These are phyloP conservation scores for Tachycineta bicolor DNA, from an alignment of 2,113 vertebrate species.

Conservation along the genomic window DNA sequence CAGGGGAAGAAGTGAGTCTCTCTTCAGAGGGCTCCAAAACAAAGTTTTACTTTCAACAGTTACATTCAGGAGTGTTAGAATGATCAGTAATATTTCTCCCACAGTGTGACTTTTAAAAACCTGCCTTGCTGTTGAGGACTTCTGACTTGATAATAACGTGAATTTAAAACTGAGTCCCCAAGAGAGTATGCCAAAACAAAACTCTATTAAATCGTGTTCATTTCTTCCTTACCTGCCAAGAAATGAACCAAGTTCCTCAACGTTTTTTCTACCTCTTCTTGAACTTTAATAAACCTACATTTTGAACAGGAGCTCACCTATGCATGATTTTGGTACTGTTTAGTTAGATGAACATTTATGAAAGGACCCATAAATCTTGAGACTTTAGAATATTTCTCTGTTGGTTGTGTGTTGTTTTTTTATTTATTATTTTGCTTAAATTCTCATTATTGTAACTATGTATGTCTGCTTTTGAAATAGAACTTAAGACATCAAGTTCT, in stretches of 20 bases:
- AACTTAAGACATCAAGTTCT: neutral
- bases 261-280: neutral
- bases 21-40: neutral
- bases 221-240: neutral
- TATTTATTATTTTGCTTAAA: neutral
- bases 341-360: neutral
- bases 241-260: neutral
- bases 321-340: neutral
- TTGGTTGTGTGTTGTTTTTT: neutral
- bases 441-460: neutral
- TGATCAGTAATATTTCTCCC: neutral
- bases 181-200: neutral
- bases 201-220: neutral
- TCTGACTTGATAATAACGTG: neutral
- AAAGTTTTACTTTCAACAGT: neutral
- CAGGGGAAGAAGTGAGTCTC: neutral
- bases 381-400: neutral
- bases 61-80: neutral
- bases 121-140: neutral
- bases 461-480: neutral
- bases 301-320: neutral
- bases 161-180: neutral
- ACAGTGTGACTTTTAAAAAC: neutral
- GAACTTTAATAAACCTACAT: neutral
- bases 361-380: neutral